Conservation (phyloP, 92 coral and sea anemone species). For the Montipora capitata region DNA sequence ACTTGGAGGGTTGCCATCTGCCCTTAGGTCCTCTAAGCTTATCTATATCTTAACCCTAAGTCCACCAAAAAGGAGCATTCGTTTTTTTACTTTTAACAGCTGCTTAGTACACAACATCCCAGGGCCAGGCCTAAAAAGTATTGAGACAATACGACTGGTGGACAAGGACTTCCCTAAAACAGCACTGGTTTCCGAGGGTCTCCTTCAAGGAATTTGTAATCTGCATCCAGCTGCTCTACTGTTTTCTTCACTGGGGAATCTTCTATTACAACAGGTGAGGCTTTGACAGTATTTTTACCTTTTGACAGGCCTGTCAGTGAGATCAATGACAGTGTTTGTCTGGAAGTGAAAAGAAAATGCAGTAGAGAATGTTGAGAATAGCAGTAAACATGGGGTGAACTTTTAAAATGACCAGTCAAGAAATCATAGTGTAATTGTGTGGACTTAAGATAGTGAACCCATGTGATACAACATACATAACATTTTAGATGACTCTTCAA, state of each 20-base stretch:
- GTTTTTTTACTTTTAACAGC: constrained; percentile 27
- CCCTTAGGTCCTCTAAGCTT: constrained; percentile 36
- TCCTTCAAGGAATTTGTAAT: constrained; percentile 11
- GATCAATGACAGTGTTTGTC: constrained; percentile 7
- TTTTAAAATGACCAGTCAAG: not conserved
- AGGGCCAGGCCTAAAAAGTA: constrained; percentile 18
- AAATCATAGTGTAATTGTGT: not conserved
- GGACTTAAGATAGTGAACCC: not conserved
- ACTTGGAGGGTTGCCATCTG: constrained; percentile 33
- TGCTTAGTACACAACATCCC: constrained; percentile 23
- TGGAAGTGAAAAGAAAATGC: not conserved
- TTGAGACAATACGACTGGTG: not conserved
- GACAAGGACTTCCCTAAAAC: constrained; percentile 1
- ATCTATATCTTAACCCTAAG: no score
- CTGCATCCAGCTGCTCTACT: not conserved
- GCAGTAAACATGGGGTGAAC: not conserved
- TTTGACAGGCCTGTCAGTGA: constrained; percentile 28
- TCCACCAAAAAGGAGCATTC: constrained; percentile 13
- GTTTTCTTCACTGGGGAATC: constrained; percentile 35
- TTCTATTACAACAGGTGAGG: constrained; percentile 16
- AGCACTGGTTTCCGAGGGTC: constrained; percentile 2
- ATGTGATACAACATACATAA: not conserved
- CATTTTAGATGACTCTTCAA: not conserved
- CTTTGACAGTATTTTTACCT: constrained; percentile 3
- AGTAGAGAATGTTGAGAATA: not conserved